Base-by-base conservation (phyloP, 2,113 vertebrate species). In the Ascaphus truei region DNA sequence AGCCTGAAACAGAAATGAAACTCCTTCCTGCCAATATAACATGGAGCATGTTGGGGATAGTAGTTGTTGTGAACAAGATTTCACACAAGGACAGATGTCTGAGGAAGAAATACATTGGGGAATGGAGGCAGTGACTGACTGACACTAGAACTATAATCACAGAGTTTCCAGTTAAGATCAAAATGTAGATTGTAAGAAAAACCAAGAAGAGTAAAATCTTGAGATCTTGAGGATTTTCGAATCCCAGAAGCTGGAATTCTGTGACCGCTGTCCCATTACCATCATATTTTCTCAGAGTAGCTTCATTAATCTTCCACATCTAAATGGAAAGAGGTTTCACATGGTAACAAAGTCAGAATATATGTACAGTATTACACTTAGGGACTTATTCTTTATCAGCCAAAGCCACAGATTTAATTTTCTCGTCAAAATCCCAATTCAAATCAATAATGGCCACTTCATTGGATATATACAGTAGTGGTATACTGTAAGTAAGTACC, bases 31-130 rank as follows among this genome's bases (percentile, higher is more conserved):
- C 72, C 33, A 72, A 34, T 27, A 77, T 43, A 2, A 53, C 66
- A 36, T 39, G 53, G 8, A 82, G 33, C 11, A 77, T 76, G 59
- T 62, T 80, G 23, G 78, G 74, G 6, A 79, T 27, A 22, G 73
- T 79, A 5, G 61, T 63, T 1, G 45, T 75, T 1, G 75, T 76
- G 34, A 79, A 77, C 51, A 59, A 71, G 7, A 78, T 66, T 41
- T 77, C 73, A 37, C 68, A 71, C 56, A 56, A 73, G 18, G 76
- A 71, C 15, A 77, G 8, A 10, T 77, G 76, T 45, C 22, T 52
- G 5, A 77, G 73, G 22, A 80, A 80, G 64, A 79, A 73, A 36
- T 79, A 76, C 74, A 75, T 76, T 4, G 72, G 74, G 5, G 59
- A 73, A 16, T 76, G 71, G 26, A 82, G 64, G 8, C 62, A 57